Conservation (phyloP, 2,888 invertebrate species). For the Ophion ellenae region DNA sequence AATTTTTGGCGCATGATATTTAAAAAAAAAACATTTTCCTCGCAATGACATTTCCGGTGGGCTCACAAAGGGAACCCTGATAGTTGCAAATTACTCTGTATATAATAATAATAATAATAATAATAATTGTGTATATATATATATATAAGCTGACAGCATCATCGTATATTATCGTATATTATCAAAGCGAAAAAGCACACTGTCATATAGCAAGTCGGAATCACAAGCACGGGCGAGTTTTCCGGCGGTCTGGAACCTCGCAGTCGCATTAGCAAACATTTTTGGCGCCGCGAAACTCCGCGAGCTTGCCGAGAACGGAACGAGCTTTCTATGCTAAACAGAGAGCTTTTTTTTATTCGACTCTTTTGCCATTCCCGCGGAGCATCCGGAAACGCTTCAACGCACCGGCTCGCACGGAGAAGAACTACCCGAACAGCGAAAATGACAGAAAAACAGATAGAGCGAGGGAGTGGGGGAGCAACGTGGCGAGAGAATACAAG, state of each 20-base stretch:
- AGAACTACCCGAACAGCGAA: slow-evolving; percentile 15
- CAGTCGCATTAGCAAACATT: slow-evolving; percentile 67
- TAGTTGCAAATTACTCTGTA: too few species aligned
- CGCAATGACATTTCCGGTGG: too few species aligned
- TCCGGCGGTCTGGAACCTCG: slow-evolving; percentile 12
- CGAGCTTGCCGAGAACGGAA: slow-evolving; percentile 62
- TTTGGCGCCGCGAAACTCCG: slow-evolving; percentile 64
- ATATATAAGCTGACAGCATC: not conserved
- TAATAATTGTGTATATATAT: too few species aligned
- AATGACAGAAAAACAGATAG: slow-evolving; percentile 23
- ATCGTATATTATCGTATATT: slow-evolving; percentile 22
- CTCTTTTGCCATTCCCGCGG: slow-evolving; percentile 13
- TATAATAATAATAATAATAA: too few species aligned
- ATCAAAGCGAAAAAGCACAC: not conserved
- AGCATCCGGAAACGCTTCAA: slow-evolving; percentile 35
- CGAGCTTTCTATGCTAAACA: slow-evolving; percentile 74
- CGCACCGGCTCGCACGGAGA: not conserved
- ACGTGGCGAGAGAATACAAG: slow-evolving; percentile 8
- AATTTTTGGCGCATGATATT: too few species aligned
- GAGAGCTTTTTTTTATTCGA: slow-evolving; percentile 66
- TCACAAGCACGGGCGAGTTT: slow-evolving; percentile 22
- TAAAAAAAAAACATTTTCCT: too few species aligned
- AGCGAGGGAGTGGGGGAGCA: slow-evolving; percentile 17
- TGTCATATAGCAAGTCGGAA: not conserved
- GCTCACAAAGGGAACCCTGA: too few species aligned